These are phyloP conservation scores for Xylophagus ater DNA, from an alignment of 2,888 invertebrate species.

Conservation along the genomic window DNA sequence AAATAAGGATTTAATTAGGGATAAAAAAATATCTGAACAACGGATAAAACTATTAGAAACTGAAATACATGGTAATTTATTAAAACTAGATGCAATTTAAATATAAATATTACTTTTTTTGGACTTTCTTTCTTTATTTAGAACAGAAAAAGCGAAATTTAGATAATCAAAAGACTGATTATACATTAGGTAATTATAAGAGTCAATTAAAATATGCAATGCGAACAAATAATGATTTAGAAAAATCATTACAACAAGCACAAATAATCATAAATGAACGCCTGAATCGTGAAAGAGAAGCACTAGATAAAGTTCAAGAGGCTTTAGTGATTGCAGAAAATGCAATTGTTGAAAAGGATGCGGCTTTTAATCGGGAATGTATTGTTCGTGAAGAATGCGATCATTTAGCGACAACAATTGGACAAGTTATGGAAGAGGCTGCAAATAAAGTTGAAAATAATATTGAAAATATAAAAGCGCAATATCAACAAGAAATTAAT, in stretches of 20 bases:
- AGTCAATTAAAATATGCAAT: constrained; percentile 24
- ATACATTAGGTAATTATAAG: constrained; percentile 26
- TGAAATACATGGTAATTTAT: constrained; percentile 21
- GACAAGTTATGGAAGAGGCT: constrained; percentile 45
- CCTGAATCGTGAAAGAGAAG: constrained; percentile 40
- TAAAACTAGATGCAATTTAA: neutral
- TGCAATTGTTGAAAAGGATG: constrained; percentile 47
- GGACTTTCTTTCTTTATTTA: constrained; percentile 12
- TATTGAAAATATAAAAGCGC: constrained; percentile 44
- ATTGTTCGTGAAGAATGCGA: constrained; percentile 44
- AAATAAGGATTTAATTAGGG: constrained; percentile 21
- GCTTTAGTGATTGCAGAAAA: constrained; percentile 45
- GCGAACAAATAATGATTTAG: constrained; percentile 30
- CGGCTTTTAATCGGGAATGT: constrained; percentile 42
- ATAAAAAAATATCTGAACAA: constrained; percentile 21
- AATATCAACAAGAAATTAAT: constrained; percentile 48
- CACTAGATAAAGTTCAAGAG: constrained; percentile 46
- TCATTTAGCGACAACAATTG: constrained; percentile 43
- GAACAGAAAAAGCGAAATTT: constrained; percentile 18
- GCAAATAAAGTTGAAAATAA: constrained; percentile 48
- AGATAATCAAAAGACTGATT: constrained; percentile 22
- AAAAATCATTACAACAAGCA: constrained; percentile 37
- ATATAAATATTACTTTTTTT: constrained; percentile 4
- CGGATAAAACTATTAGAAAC: constrained; percentile 23
- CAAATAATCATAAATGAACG: constrained; percentile 36